Base-by-base conservation (phyloP, 2,113 vertebrate genomes). In the Uropsilus gracilis region DNA sequence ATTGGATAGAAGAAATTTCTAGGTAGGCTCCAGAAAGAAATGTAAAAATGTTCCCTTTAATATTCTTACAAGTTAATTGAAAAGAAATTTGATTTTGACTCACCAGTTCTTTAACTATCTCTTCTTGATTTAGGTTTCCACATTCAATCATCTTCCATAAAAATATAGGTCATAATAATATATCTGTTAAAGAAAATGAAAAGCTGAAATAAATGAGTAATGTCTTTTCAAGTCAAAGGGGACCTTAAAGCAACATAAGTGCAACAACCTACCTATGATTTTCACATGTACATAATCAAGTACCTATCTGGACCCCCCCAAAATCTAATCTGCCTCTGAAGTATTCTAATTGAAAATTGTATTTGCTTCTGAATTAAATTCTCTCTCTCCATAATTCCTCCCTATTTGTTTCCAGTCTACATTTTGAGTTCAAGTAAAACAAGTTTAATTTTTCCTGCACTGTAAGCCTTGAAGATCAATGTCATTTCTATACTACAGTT, bases 101-200 rank as follows among this genome's bases (percentile, higher is more conserved):
- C 96, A 99, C 98, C 98, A 99, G 90, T 84, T 99, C 99, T 97
- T 97, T 99, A 95, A 99, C 97, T 85, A 98, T 98, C 90, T 99
- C 98, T 68, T 99, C 98, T 22, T 97, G 97, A 89, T 97, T 98
- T 94, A 97, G 89, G 59, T 97, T 98, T 91, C 98, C 97, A 84
- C 81, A 98, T 87, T 98, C 97, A 89, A 80, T 97, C 98, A 99
- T 99, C 97, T 98, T 97, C 93, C 85, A 80, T 90, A 94, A 96
- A 95, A 94, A 73, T 83, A 86, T 90, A 50, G 69, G 37, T 80
- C 83, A 94, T 94, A 97, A 66, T 55, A 95, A 82, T 89, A 24
- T 71, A 83, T 48, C 91, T 98, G 63, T 87, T 86, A 94, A 77
- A 57, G n/a, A 95, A 96, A 94, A 93, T 32, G 39, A 80, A 90